phyloP scores from a whole-genome alignment of 2,113 vertebrate genomes.

The Actenoides lindsayi region DNA sequence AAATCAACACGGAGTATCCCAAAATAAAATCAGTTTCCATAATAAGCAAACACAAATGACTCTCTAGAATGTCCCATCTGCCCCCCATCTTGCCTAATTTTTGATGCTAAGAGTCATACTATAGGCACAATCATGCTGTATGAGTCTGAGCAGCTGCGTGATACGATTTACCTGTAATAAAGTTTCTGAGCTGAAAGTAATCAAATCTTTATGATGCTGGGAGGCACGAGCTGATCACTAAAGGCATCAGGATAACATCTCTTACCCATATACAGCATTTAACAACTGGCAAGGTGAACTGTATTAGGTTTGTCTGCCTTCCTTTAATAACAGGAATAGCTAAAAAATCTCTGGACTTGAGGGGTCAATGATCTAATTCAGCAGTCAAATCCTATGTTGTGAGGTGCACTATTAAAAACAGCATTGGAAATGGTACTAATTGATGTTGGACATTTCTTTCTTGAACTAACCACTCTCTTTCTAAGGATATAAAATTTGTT shows the following conservation, averaged over 20 bases:
- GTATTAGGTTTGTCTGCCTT: neutral
- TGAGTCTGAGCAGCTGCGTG: constrained; percentile 4
- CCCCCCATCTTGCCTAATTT: neutral
- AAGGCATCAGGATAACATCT: constrained; percentile 24
- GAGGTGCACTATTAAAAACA: neutral
- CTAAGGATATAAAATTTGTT: neutral
- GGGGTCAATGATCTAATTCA: neutral
- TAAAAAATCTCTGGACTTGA: neutral
- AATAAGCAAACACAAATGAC: neutral
- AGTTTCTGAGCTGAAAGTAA: constrained; percentile 46
- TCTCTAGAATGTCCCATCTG: neutral
- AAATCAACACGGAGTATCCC: constrained; percentile 3
- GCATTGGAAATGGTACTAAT: neutral
- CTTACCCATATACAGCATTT: constrained; percentile 9
- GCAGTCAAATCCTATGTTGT: neutral
- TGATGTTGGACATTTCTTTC: neutral
- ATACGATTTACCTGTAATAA: constrained; percentile 46
- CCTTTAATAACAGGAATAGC: neutral
- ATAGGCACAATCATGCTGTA: neutral
- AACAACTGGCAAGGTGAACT: constrained; percentile 1
- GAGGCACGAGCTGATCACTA: constrained; percentile 18
- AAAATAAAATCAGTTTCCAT: constrained; percentile 34
- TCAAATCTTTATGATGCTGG: constrained; percentile 11
- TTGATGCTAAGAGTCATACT: neutral
- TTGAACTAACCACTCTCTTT: neutral